Conservation (phyloP, 2,797 vertebrate species). For the Macroramphosus scolopax region DNA sequence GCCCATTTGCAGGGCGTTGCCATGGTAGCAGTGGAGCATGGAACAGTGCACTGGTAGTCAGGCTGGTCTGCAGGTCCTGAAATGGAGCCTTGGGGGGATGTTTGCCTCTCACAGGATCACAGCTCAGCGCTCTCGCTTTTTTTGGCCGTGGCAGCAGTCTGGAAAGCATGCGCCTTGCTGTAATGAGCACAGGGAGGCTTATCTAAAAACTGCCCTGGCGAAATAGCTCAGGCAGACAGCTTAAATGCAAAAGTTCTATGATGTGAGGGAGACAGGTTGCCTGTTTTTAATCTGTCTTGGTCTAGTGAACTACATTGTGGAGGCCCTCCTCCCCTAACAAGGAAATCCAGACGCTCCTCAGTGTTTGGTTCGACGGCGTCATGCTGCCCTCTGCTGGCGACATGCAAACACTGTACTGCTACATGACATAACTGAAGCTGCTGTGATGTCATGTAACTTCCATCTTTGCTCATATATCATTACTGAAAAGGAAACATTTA, state of each 20-base stretch:
- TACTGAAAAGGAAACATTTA: too few relatives aligned
- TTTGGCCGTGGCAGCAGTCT: slow-evolving; percentile 56
- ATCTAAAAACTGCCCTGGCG: slow-evolving; percentile 51
- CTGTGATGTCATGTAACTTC: slow-evolving; percentile 3
- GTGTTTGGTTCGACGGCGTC: slow-evolving; percentile 13
- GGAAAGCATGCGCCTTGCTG: slow-evolving; percentile 43
- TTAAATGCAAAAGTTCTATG: slow-evolving; percentile 35
- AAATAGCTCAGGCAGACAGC: slow-evolving; percentile 32
- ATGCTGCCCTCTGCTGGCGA: slow-evolving; percentile 71
- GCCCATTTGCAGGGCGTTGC: slow-evolving; percentile 73
- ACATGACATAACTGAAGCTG: slow-evolving; percentile 31
- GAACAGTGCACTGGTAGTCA: slow-evolving; percentile 63
- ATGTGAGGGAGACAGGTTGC: slow-evolving; percentile 27
- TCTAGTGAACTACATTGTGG: slow-evolving; percentile 66
- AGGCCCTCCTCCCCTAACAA: slow-evolving; percentile 27
- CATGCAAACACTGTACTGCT: slow-evolving; percentile 19
- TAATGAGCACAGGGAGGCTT: slow-evolving; percentile 39
- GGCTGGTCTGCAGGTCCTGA: slow-evolving; percentile 61
- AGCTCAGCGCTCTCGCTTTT: slow-evolving; percentile 46
- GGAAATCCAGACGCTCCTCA: slow-evolving; percentile 36
- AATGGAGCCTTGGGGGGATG: slow-evolving; percentile 61
- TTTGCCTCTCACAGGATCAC: slow-evolving; percentile 55
- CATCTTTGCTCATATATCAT: too few relatives aligned
- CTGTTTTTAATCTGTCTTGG: slow-evolving; percentile 59
- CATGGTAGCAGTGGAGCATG: slow-evolving; percentile 72